These are phyloP conservation scores for Lepidonotus clava DNA, from an alignment of 2,888 invertebrate species.

Conservation along the genomic window DNA sequence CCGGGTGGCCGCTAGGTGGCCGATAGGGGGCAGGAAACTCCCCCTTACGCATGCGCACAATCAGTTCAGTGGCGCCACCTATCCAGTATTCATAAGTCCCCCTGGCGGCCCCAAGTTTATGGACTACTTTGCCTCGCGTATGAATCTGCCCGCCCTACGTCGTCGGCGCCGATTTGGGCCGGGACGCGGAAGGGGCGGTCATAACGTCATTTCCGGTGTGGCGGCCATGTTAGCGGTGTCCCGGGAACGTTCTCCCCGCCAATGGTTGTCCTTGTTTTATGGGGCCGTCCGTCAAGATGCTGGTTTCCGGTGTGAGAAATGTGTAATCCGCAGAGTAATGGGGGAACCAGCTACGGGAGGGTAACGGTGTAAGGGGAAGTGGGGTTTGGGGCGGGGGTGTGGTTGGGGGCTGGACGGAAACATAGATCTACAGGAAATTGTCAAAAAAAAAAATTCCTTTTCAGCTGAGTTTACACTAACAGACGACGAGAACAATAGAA, in stretches of 20 bases:
- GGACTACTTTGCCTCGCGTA: constrained; percentile 3
- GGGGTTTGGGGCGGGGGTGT: no score
- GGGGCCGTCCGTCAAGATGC: not conserved
- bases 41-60: not conserved
- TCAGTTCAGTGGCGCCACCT: not conserved
- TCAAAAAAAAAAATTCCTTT: no score
- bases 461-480: no score
- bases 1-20: not conserved
- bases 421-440: no score
- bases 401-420: no score
- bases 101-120: not conserved
- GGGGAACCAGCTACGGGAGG: no score
- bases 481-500: no score
- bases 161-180: not conserved
- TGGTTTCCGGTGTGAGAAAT: no score
- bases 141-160: not conserved
- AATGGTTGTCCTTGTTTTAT: not conserved
- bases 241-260: not conserved
- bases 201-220: not conserved
- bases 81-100: not conserved
- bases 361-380: no score
- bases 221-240: not conserved
- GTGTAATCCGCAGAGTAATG: no score
- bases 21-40: not conserved
- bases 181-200: not conserved